Percentiles rank a stretch among this genome's conserved stretches.
Conservation (phyloP, 1,140 invertebrate genomes). For the Halotydeus destructor region DNA sequence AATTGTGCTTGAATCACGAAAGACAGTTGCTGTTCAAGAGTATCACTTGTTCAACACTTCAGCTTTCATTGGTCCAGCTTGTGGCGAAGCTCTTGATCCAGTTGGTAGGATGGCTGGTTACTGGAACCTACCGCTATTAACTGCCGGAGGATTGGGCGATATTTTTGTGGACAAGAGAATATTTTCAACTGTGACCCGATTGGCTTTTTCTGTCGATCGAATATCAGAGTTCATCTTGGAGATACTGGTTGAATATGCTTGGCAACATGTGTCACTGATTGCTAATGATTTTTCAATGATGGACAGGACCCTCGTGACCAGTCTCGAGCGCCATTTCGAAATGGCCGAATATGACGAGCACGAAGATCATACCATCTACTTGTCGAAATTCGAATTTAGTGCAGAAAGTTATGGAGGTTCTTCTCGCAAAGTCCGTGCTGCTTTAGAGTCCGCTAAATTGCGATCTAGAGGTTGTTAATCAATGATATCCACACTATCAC, state of each 20-base stretch:
- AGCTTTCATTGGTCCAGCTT: conserved; percentile 25
- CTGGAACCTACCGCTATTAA: conserved; percentile 53
- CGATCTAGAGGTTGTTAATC: too few species aligned
- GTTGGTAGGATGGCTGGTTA: conserved; percentile 40
- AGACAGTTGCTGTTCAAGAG: conserved; percentile 35
- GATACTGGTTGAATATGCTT: conserved; percentile 46
- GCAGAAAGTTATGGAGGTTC: too few species aligned
- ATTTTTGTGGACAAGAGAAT: conserved; percentile 67
- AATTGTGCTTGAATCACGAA: conserved; percentile 73
- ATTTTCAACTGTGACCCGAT: conserved; percentile 57
- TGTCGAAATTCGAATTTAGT: too few species aligned
- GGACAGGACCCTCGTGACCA: conserved; percentile 26
- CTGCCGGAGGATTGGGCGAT: conserved; percentile 35
- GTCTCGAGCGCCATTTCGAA: conserved; percentile 7
- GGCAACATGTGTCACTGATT: conserved; percentile 58
- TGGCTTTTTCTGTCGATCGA: conserved; percentile 56
- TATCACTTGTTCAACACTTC: conserved; percentile 14
- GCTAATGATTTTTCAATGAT: conserved; percentile 38
- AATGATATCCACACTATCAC: neutral
- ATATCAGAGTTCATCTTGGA: conserved; percentile 37
- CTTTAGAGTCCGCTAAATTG: too few species aligned
- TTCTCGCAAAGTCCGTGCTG: too few species aligned
- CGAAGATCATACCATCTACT: too few species aligned
- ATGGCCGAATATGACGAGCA: conserved; percentile 8
- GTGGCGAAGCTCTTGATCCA: conserved; percentile 59